phyloP scores from a whole-genome alignment of 1,140 invertebrate species.

The Nylanderia fulva region DNA sequence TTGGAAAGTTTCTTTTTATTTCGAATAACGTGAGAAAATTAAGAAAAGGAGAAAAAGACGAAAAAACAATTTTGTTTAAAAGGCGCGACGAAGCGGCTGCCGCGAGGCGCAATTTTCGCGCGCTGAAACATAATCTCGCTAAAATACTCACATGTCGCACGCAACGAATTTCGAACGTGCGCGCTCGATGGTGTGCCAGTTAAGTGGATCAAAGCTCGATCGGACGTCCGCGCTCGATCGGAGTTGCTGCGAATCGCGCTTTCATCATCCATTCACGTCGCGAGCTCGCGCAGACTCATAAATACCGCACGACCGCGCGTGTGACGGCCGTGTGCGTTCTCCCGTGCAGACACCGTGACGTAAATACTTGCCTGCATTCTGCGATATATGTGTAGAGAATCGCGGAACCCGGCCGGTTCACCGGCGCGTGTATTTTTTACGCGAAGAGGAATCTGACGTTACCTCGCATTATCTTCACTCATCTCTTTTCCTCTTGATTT shows the following conservation, averaged over 20 bases:
- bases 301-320: slow-evolving; percentile 46
- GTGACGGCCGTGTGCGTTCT: slow-evolving; percentile 43
- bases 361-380: slow-evolving; percentile 42
- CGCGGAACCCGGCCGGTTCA: neutral
- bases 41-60: neutral
- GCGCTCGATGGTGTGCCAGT: slow-evolving; percentile 27
- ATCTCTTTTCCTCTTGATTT: neutral
- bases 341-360: slow-evolving; percentile 32
- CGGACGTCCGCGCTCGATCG: slow-evolving; percentile 7
- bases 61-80: neutral
- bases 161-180: slow-evolving; percentile 53
- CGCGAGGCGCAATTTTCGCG: slow-evolving; percentile 16
- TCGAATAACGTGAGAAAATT: neutral
- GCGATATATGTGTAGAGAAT: slow-evolving; percentile 19
- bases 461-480: neutral
- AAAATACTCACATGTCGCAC: slow-evolving; percentile 10
- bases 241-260: slow-evolving; percentile 38
- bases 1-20: neutral
- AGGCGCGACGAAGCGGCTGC: neutral
- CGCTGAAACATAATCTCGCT: neutral
- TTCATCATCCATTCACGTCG: slow-evolving; percentile 61
- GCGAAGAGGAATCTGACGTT: neutral
- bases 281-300: slow-evolving; percentile 47
- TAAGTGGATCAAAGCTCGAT: slow-evolving; percentile 65
- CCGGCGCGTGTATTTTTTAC: neutral